Conservation (phyloP, 2,797 vertebrate species). For the Ctenopoma multispine region DNA sequence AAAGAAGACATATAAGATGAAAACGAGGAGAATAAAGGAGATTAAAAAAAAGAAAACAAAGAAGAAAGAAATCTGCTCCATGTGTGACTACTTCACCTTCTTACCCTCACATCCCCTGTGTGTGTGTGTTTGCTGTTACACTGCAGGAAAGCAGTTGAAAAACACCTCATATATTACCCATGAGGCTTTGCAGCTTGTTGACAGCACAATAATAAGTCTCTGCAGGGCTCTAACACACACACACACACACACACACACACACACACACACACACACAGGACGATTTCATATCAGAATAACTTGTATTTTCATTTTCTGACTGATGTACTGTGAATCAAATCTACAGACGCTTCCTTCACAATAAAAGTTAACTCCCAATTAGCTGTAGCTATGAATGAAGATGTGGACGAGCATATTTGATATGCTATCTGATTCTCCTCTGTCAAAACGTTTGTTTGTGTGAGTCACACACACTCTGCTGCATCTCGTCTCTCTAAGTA, state of each 20-base stretch:
- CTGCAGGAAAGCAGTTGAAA: constrained; percentile 2
- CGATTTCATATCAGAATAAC: not conserved
- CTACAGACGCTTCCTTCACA: too few species aligned
- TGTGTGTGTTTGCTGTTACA: not conserved
- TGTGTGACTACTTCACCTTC: not conserved
- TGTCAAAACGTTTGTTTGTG: too few species aligned
- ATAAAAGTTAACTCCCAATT: too few species aligned
- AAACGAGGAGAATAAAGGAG: too few species aligned
- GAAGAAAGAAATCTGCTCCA: not conserved
- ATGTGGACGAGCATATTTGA: too few species aligned
- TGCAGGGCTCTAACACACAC: constrained; percentile 5
- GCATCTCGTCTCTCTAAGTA: too few species aligned
- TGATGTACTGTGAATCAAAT: not conserved
- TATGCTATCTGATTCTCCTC: too few species aligned
- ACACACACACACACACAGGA: not conserved
- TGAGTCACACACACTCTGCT: too few species aligned
- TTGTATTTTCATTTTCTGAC: not conserved
- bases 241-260: constrained; percentile 11
- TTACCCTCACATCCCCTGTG: not conserved
- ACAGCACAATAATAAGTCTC: constrained; percentile 21
- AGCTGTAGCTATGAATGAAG: too few species aligned
- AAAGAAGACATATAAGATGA: rapidly evolving
- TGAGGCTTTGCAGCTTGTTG: constrained; percentile 33
- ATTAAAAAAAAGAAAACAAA: not conserved
- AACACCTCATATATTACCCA: constrained; percentile 33